Conservation (phyloP, 2,888 invertebrate species). For the Ditula angustiorana region DNA sequence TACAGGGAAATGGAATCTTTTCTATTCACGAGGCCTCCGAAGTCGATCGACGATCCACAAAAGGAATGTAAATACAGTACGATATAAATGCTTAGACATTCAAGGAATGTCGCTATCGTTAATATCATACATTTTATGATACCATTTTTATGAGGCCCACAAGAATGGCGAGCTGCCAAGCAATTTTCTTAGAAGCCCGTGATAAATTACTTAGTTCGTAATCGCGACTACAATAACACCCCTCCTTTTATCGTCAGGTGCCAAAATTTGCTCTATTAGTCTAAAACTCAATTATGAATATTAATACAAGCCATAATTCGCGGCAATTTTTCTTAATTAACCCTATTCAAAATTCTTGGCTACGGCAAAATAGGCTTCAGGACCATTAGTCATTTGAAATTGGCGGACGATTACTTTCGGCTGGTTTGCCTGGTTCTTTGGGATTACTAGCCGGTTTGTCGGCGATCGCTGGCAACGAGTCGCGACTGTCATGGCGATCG, state of each 20-base stretch:
- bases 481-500: conserved; percentile 37
- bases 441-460: conserved; percentile 3
- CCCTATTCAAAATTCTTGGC: conserved; percentile 33
- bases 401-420: conserved; percentile 29
- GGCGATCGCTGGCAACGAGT: conserved; percentile 4
- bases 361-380: conserved; percentile 33
- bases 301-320: conserved; percentile 25
- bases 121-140: conserved; percentile 34
- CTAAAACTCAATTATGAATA: conserved; percentile 34
- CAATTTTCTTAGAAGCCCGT: conserved; percentile 27
- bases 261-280: conserved; percentile 19
- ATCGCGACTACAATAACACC: conserved; percentile 17
- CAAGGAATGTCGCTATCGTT: conserved; percentile 10
- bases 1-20: conserved; percentile 38
- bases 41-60: neutral
- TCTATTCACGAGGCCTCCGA: conserved; percentile 16
- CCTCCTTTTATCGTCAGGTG: conserved; percentile 18
- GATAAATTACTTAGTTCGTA: conserved; percentile 10
- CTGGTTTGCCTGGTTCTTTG: conserved; percentile 10
- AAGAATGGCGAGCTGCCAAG: conserved; percentile 7
- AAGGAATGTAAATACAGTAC: conserved; percentile 22
- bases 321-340: conserved; percentile 36
- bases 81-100: conserved; percentile 12
- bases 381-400: conserved; percentile 34
- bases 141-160: conserved; percentile 16